These are phyloP conservation scores for Drosophila tropicalis DNA, from an alignment of 1,140 invertebrate species.

Conservation along the genomic window DNA sequence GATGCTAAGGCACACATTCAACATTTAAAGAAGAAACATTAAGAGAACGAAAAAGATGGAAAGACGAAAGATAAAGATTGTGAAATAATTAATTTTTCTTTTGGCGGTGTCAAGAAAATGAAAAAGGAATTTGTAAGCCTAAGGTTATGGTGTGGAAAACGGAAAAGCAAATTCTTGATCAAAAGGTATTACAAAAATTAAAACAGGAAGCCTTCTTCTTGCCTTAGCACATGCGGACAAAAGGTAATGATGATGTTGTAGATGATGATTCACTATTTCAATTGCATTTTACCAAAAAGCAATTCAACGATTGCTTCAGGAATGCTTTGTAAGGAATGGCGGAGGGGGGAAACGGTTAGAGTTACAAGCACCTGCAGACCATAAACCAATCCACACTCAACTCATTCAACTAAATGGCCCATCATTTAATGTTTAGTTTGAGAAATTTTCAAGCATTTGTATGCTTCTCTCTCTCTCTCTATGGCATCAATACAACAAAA, in stretches of 20 bases:
- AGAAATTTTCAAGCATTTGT: conserved; percentile 21
- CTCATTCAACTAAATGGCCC: conserved; percentile 13
- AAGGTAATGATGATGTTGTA: neutral
- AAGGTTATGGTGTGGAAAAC: neutral
- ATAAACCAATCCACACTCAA: conserved; percentile 9
- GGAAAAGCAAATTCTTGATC: conserved; percentile 1
- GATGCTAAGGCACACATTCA: neutral
- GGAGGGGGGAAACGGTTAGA: neutral
- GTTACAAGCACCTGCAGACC: conserved; percentile 16
- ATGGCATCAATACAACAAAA: conserved; percentile 5
- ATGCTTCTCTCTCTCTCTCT: neutral
- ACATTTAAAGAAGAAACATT: neutral
- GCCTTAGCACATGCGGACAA: neutral
- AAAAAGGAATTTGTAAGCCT: conserved; percentile 1
- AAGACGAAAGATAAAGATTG: neutral
- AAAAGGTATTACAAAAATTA: conserved; percentile 16
- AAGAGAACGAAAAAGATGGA: neutral
- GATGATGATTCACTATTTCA: conserved; percentile 1
- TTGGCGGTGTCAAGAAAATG: conserved; percentile 10
- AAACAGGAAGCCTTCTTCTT: neutral
- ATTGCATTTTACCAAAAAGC: neutral
- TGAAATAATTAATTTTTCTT: conserved; percentile 17
- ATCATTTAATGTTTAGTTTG: conserved; percentile 20
- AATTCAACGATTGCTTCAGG: neutral
- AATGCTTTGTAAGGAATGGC: too few species aligned